Percentiles rank a stretch among this genome's conserved stretches.
phyloP scores from a whole-genome alignment of 2,797 vertebrate species.

The Halcyon chelicuti region DNA sequence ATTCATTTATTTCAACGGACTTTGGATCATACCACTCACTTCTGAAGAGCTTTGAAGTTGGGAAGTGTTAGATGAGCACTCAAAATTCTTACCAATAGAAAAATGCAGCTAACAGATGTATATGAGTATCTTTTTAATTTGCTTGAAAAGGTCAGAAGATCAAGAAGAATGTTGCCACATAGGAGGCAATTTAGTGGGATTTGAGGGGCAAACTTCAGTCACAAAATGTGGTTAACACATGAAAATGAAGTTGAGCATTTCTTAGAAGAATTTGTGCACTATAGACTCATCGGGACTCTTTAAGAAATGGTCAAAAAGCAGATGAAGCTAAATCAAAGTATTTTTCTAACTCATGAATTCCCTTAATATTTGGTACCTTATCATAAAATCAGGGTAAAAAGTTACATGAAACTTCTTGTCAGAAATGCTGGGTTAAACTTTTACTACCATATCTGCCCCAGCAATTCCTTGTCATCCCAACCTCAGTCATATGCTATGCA shows the following conservation, averaged over 20 bases:
- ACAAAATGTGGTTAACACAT: background rate
- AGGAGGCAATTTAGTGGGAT: conserved; percentile 34
- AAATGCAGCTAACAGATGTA: background rate
- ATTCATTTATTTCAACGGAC: background rate
- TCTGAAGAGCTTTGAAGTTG: conserved; percentile 53
- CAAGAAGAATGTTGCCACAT: background rate
- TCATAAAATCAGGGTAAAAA: background rate
- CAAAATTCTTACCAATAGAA: conserved; percentile 15
- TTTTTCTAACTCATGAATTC: background rate
- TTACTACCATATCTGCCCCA: background rate
- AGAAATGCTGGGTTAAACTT: background rate
- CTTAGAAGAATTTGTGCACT: background rate
- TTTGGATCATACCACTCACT: background rate
- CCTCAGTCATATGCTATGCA: background rate
- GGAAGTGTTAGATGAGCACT: conserved; percentile 20
- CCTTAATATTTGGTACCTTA: background rate
- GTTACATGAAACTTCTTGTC: background rate
- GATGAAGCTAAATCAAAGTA: background rate
- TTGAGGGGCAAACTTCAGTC: background rate
- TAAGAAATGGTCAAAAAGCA: background rate
- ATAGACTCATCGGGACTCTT: background rate
- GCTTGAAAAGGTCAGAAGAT: conserved; percentile 47
- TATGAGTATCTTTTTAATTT: conserved; percentile 6
- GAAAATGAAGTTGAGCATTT: background rate
- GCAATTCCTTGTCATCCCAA: background rate